phyloP scores from a whole-genome alignment of 1,140 invertebrate species.

The Portunus trituberculatus region DNA sequence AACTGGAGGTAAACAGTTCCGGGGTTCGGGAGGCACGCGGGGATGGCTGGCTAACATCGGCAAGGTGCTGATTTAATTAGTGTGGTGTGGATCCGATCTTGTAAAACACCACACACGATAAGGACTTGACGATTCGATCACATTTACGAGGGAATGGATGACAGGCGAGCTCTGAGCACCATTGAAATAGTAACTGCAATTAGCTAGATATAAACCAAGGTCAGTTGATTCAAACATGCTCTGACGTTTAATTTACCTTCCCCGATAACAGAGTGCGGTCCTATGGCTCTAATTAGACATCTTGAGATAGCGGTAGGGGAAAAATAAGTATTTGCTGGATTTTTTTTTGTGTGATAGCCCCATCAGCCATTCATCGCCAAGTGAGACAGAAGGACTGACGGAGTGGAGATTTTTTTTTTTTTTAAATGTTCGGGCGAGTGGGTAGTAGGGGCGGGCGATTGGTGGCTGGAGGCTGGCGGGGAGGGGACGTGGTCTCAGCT shows the following conservation, averaged over 20 bases:
- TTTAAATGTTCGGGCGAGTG: neutral
- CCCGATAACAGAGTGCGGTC: neutral
- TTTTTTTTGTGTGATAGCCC: neutral
- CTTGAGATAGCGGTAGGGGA: neutral
- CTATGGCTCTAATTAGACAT: neutral
- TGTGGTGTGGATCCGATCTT: too few species aligned
- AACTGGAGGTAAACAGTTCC: too few species aligned
- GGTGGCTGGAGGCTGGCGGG: neutral
- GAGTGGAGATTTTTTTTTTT: neutral
- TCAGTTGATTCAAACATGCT: too few species aligned
- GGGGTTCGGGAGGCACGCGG: too few species aligned
- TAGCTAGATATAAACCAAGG: neutral
- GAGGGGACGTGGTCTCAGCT: neutral
- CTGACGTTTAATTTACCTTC: neutral
- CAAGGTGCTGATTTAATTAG: too few species aligned
- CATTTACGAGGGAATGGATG: neutral
- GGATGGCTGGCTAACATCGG: too few species aligned
- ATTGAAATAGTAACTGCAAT: neutral
- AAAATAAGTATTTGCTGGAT: neutral
- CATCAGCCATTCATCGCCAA: neutral
- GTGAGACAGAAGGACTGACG: neutral
- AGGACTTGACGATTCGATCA: neutral
- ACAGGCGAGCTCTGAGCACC: neutral
- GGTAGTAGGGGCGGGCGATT: neutral
- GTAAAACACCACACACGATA: too few species aligned